phyloP scores from a whole-genome alignment of 2,113 vertebrate genomes.

The Drymodes brunneopygia region DNA sequence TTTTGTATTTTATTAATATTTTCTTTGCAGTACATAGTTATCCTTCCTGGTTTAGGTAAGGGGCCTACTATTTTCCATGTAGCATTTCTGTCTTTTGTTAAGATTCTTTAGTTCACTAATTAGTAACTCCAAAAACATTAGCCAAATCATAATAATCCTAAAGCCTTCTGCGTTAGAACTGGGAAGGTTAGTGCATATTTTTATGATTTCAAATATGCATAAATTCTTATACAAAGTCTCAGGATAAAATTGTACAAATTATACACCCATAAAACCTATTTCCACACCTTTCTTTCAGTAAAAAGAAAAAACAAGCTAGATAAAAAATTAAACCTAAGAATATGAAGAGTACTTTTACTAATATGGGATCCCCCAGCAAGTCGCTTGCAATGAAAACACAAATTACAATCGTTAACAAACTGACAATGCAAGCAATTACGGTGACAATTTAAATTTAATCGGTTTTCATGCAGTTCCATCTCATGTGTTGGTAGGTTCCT shows the following conservation, averaged over 20 bases:
- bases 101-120: not conserved
- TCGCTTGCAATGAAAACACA: not conserved
- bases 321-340: not conserved
- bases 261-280: not conserved
- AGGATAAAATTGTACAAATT: not conserved
- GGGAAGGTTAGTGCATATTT: not conserved
- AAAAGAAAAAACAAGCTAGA: not conserved
- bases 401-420: not conserved
- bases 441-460: not conserved
- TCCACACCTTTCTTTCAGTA: not conserved
- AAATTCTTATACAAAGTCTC: not conserved
- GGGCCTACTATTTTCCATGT: not conserved
- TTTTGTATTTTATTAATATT: not conserved
- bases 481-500: not conserved
- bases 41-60: not conserved
- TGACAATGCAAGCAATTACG: not conserved
- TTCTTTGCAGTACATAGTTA: not conserved
- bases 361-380: not conserved
- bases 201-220: not conserved
- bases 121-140: not conserved
- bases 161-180: not conserved
- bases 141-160: not conserved
- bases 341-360: not conserved
- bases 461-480: not conserved
- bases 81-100: not conserved